These are phyloP conservation scores for Poecilia velifera DNA, from an alignment of 2,797 vertebrate species.

Conservation along the genomic window DNA sequence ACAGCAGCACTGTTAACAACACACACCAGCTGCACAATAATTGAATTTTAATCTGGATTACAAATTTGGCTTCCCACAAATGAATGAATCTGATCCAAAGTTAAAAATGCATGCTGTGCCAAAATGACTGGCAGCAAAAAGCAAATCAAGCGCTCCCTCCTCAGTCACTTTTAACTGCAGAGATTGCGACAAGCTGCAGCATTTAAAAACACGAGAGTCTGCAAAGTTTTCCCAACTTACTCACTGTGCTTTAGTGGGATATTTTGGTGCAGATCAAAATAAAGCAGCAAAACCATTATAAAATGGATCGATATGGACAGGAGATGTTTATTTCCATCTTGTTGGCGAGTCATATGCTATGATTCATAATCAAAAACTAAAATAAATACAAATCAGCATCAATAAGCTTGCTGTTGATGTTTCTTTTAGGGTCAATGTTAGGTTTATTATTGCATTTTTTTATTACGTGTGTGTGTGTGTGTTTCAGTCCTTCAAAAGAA, in stretches of 20 bases:
- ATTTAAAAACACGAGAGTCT: neutral
- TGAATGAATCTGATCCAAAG: conserved; percentile 3
- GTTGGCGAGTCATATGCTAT: neutral
- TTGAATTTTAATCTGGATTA: neutral
- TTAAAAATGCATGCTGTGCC: neutral
- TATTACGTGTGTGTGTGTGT: neutral
- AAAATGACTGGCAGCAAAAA: neutral
- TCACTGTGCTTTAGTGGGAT: no score
- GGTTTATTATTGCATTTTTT: neutral
- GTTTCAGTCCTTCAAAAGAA: no score
- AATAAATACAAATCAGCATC: neutral
- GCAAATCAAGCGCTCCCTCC: neutral
- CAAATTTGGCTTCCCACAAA: neutral
- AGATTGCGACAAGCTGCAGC: neutral
- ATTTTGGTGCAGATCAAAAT: no score
- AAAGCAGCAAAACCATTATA: no score
- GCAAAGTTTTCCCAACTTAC: neutral
- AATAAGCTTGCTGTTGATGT: neutral
- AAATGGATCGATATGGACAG: no score
- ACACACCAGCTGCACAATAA: neutral
- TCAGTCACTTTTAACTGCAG: neutral
- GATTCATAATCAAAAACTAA: neutral
- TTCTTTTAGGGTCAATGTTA: neutral
- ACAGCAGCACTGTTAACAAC: neutral
- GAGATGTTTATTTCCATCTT: no score